Evolutionary conservation across 2,888 invertebrate genomes (phyloP).

Genomic region (Frankliniella fusca): DNA sequence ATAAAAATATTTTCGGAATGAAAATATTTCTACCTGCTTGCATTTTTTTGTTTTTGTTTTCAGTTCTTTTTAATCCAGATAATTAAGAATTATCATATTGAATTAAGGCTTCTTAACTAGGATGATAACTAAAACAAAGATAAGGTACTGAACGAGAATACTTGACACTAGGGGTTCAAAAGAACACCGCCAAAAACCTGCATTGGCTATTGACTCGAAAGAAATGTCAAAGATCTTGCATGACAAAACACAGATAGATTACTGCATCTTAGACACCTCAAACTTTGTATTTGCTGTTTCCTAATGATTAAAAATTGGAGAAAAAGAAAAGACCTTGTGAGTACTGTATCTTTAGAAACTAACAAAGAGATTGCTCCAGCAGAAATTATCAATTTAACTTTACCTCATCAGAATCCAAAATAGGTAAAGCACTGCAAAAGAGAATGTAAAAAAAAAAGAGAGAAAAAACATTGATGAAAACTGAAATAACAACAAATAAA

Average conservation of each 20-base stretch:
- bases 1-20: too few species aligned
- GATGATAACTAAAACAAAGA: too few species aligned
- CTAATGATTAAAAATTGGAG: conserved; percentile 43
- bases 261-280: conserved; percentile 87
- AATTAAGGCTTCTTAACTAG: too few species aligned
- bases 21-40: too few species aligned
- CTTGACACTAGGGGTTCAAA: background rate
- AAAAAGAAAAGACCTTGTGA: conserved; percentile 1
- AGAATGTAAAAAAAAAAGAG: conserved; percentile 39
- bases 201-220: background rate
- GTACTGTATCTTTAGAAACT: background rate
- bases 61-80: too few species aligned
- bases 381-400: conserved; percentile 30
- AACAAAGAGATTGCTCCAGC: background rate
- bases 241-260: conserved; percentile 33
- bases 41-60: too few species aligned
- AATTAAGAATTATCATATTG: too few species aligned
- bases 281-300: conserved; percentile 81
- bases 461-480: background rate
- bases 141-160: too few species aligned
- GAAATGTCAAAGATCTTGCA: background rate
- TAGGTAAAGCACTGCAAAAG: conserved; percentile 53
- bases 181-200: background rate
- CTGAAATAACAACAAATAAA: background rate
- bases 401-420: conserved; percentile 70